These are phyloP conservation scores for Drosophila erecta DNA, from an alignment of 1,140 invertebrate genomes.

Conservation along the genomic window DNA sequence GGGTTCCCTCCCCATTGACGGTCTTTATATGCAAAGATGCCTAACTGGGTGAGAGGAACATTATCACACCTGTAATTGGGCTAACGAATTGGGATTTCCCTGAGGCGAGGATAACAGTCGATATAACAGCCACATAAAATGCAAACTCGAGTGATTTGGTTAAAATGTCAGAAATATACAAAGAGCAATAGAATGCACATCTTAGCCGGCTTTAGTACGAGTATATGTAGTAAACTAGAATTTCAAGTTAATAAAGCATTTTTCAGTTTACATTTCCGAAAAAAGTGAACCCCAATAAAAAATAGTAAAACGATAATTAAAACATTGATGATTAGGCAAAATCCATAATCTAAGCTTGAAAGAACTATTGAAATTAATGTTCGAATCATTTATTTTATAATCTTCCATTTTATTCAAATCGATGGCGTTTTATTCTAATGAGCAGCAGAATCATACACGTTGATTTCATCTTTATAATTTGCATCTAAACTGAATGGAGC, in stretches of 20 bases:
- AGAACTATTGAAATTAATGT: background rate
- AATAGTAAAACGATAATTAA: background rate
- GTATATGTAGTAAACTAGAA: too few species aligned
- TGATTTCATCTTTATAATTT: background rate
- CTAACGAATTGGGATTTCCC: constrained; percentile 31
- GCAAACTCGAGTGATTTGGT: constrained; percentile 4
- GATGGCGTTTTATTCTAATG: background rate
- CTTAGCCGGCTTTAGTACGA: background rate
- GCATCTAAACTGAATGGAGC: background rate
- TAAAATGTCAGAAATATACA: constrained; percentile 6
- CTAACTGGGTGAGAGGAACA: constrained; percentile 39
- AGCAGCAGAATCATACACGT: background rate
- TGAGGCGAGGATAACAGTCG: constrained; percentile 5
- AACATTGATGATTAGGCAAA: background rate
- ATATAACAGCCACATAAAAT: constrained; percentile 6
- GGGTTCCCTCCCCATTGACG: constrained; percentile 3
- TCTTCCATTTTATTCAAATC: background rate
- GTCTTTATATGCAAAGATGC: constrained; percentile 40
- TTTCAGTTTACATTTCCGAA: too few species aligned
- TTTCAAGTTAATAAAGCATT: too few species aligned
- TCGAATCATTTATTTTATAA: background rate
- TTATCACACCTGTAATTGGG: constrained; percentile 27
- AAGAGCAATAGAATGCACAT: background rate
- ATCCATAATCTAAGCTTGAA: background rate
- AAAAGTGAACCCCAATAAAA: background rate